Base-by-base conservation (phyloP, 2,888 invertebrate genomes). In the Eutolmus rufibarbis region DNA sequence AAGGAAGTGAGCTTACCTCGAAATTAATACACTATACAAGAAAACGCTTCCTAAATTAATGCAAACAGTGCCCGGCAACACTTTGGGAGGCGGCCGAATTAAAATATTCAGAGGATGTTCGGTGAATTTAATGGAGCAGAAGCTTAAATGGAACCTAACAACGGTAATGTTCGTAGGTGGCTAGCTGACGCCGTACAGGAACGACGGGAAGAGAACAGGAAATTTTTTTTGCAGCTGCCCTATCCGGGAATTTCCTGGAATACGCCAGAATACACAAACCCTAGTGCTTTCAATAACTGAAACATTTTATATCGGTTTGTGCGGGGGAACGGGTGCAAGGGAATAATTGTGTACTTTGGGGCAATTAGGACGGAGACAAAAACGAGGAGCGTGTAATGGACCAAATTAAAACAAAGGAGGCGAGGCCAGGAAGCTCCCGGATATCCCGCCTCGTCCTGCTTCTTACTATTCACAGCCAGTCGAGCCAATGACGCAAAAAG, bases 81-180 rank as follows among this genome's bases (percentile, higher is more conserved):
- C 78, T 78, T 43, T 78, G 40, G 23, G 23, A 46, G 23, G 43
- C 23, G 23, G 23, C 43, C 43, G 78, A 78, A 78, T 78, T 78
- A 78, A 78, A 78, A 78, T 78, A 78, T 78, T 78, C 78, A 78
- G 23, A 28, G 43, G 78, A 78, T 78, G 78, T 78, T 78, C 40
- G 14, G 19, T 19, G 43, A 78, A 43, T 23, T 78, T 78, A 78
- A 78, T 78, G 78, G 78, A 78, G 78, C 78, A 78, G 78, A 78
- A 78, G 78, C 23, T 78, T 78, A 78, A 78, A 78, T 78, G 78
- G 40, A 78, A 78, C 78, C 78, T 78, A 78, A 78, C 78, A 78
- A 78, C 78, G 43, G 37, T 78, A 40, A 78, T 78, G 43, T 23
- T 19, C 78, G 37, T 78, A 40, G 78, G n/a, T 78, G 43, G 78